phyloP scores from a whole-genome alignment of 2,888 invertebrate genomes.

The Caenorhabditis sp. region DNA sequence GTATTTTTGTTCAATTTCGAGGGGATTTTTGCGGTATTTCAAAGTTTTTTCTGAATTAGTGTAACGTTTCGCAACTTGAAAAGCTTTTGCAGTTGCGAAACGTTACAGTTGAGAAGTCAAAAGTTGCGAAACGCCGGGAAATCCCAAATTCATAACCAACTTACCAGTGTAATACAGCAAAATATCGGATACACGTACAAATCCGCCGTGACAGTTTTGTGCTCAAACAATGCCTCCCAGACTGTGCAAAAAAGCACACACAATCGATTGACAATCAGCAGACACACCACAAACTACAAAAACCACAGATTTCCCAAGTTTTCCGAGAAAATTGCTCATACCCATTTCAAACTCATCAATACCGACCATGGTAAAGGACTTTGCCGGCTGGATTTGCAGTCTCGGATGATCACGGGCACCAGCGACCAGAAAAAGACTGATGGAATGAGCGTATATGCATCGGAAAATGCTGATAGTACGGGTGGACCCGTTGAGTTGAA shows the following conservation, averaged over 20 bases:
- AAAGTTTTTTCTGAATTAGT: too few relatives aligned
- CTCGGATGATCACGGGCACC: slow-evolving; percentile 74
- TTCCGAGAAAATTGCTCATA: slow-evolving; percentile 19
- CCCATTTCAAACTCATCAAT: slow-evolving; percentile 77
- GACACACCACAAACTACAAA: slow-evolving; percentile 59
- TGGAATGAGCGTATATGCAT: slow-evolving; percentile 70
- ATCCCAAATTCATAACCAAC: too few relatives aligned
- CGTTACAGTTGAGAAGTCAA: too few relatives aligned
- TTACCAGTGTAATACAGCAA: slow-evolving; percentile 75
- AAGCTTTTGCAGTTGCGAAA: too few relatives aligned
- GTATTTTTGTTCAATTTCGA: too few relatives aligned
- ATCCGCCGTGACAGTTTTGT: slow-evolving; percentile 71
- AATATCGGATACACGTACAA: slow-evolving; percentile 77
- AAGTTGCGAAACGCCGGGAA: too few relatives aligned
- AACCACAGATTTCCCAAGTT: neutral
- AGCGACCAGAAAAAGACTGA: slow-evolving; percentile 76
- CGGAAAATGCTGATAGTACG: slow-evolving; percentile 36
- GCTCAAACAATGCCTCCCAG: slow-evolving; percentile 71
- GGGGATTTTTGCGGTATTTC: too few relatives aligned
- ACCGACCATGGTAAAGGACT: slow-evolving; percentile 74
- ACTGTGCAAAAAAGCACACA: slow-evolving; percentile 69
- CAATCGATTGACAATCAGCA: slow-evolving; percentile 59
- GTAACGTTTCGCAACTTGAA: slow-evolving; percentile 7
- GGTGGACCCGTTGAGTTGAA: slow-evolving; percentile 56
- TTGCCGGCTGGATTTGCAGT: slow-evolving; percentile 64